Percentiles rank a stretch among this genome's conserved stretches.
These are phyloP conservation scores for Erannis defoliaria DNA, from an alignment of 2,888 invertebrate species.

Conservation along the genomic window DNA sequence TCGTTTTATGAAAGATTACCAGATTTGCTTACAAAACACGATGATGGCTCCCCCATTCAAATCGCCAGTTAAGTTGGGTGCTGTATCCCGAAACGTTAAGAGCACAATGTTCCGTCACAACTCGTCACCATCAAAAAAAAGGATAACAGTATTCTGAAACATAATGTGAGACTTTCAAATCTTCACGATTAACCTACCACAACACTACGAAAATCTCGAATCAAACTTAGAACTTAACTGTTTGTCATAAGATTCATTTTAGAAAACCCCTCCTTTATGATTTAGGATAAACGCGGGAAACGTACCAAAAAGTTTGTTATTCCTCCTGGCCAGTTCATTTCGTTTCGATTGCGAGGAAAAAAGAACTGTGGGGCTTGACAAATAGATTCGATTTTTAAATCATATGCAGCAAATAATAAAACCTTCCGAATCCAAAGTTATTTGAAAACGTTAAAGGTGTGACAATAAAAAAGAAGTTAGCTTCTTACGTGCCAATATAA, in stretches of 20 bases:
- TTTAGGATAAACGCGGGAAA: constrained; percentile 53
- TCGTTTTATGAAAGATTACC: background rate
- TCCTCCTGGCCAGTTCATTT: constrained; percentile 69
- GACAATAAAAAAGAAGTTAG: constrained; percentile 84
- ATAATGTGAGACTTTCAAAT: constrained; percentile 72
- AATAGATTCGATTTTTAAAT: constrained; percentile 48
- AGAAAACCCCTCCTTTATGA: constrained; percentile 22
- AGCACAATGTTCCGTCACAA: constrained; percentile 71
- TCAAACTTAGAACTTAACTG: constrained; percentile 46
- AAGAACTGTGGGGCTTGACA: constrained; percentile 11
- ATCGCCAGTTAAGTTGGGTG: background rate
- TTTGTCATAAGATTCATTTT: constrained; percentile 41
- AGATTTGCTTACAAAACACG: background rate
- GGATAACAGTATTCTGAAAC: constrained; percentile 73
- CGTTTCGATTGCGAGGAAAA: constrained; percentile 27
- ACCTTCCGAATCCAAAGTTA: constrained; percentile 81
- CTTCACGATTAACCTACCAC: constrained; percentile 30
- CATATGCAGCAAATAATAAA: constrained; percentile 66
- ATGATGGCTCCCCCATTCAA: constrained; percentile 1
- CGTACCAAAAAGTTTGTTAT: constrained; percentile 77
- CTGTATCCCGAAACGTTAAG: constrained; percentile 73
- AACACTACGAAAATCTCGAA: constrained; percentile 16
- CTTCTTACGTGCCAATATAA: constrained; percentile 80
- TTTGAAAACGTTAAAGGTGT: constrained; percentile 81
- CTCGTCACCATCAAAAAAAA: constrained; percentile 71